Evolutionary conservation across 2,888 invertebrate genomes (phyloP).

Genomic region (Unio delphinus): DNA sequence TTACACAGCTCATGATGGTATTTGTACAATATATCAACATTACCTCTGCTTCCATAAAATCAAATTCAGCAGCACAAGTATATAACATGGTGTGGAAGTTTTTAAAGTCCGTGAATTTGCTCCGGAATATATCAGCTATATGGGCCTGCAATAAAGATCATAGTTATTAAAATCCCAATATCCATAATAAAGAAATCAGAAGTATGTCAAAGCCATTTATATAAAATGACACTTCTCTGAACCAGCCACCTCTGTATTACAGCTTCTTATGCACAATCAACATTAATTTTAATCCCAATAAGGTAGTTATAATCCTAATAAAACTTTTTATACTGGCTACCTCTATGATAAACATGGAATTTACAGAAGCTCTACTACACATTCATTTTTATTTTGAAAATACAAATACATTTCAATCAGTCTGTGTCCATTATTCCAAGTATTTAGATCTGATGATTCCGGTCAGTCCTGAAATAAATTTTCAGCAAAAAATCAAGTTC

Average conservation of each 20-base stretch:
- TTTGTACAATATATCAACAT: conserved; percentile 4
- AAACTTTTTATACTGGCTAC: no score
- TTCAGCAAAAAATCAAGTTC: no score
- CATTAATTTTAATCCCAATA: no score
- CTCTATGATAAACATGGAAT: background rate
- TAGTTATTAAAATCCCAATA: no score
- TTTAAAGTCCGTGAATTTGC: conserved; percentile 80
- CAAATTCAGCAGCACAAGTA: conserved; percentile 84
- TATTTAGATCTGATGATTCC: no score
- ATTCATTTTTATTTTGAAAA: background rate
- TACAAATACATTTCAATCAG: background rate
- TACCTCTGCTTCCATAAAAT: conserved; percentile 77
- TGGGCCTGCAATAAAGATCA: conserved; percentile 75
- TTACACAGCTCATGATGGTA: no score
- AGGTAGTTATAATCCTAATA: no score
- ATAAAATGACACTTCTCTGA: background rate
- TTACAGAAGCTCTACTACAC: background rate
- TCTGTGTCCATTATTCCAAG: no score
- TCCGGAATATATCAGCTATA: conserved; percentile 80
- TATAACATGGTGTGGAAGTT: conserved; percentile 85
- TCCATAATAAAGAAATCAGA: no score
- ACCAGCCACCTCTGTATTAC: background rate
- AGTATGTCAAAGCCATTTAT: no score
- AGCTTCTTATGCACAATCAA: no score
- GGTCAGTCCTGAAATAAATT: no score